Conservation (phyloP, 2,113 vertebrate genomes). For the Astur gentilis region DNA sequence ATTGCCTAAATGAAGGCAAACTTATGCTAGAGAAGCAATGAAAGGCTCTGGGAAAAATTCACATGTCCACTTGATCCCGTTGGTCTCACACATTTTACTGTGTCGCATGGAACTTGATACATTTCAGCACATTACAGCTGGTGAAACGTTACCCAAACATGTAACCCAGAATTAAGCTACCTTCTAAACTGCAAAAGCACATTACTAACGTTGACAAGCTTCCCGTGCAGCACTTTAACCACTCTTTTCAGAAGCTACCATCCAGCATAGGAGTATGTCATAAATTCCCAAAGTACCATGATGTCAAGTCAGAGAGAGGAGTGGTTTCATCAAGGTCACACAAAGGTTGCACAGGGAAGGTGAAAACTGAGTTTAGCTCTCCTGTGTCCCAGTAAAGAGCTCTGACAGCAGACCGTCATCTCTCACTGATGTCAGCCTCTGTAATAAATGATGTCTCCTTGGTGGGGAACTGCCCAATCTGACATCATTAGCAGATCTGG, state of each 20-base stretch:
- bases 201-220: background rate
- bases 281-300: background rate
- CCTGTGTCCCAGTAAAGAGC: background rate
- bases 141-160: background rate
- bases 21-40: background rate
- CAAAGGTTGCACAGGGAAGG: background rate
- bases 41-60: background rate
- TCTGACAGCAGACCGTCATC: background rate
- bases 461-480: slow-evolving; percentile 35
- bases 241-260: background rate
- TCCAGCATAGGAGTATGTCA: background rate
- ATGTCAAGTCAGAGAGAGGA: background rate
- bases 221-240: background rate
- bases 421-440: slow-evolving; percentile 3
- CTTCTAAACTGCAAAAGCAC: background rate
- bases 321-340: background rate
- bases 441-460: slow-evolving; percentile 8
- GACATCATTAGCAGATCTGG: slow-evolving; percentile 45
- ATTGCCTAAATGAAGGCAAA: background rate
- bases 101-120: background rate
- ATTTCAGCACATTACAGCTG: background rate
- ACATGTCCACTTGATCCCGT: rapidly evolving
- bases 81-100: background rate
- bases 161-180: background rate
- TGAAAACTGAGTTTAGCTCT: background rate